These are phyloP conservation scores for Globia sparganii DNA, from an alignment of 2,888 invertebrate species.

Conservation along the genomic window DNA sequence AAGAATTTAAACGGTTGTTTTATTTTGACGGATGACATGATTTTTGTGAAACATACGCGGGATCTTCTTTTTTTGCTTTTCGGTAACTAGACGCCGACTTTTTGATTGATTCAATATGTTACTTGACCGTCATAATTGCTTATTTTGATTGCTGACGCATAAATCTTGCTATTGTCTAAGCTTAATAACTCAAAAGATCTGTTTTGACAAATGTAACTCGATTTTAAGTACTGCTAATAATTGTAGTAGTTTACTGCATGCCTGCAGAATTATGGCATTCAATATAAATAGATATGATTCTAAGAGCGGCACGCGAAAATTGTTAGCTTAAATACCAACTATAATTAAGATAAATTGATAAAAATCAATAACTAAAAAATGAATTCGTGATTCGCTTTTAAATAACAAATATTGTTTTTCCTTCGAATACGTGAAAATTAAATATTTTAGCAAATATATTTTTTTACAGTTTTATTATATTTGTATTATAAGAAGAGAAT, in stretches of 20 bases:
- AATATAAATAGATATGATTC: constrained; percentile 45
- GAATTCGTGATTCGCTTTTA: constrained; percentile 3
- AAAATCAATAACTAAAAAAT: constrained; percentile 6
- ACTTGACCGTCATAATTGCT: neutral
- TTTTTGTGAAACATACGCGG: constrained; percentile 16
- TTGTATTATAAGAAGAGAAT: neutral
- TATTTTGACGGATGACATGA: constrained; percentile 43
- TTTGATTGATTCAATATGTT: constrained; percentile 19
- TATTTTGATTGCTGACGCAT: constrained; percentile 14
- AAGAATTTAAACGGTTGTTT: constrained; percentile 44
- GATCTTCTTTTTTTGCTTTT: constrained; percentile 6
- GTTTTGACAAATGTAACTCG: constrained; percentile 24
- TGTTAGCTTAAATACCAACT: constrained; percentile 44
- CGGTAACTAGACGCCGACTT: neutral
- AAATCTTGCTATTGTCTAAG: constrained; percentile 32
- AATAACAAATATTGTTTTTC: constrained; percentile 1
- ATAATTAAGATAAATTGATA: constrained; percentile 30
- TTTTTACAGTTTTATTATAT: neutral
- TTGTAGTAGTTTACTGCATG: constrained; percentile 39
- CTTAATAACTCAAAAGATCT: constrained; percentile 3
- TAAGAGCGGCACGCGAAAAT: constrained; percentile 34
- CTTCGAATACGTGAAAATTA: neutral
- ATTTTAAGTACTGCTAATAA: constrained; percentile 31
- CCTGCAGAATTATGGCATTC: constrained; percentile 41
- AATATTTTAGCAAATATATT: neutral